Conservation (phyloP, 2,797 vertebrate species). For the Silurus aristotelis region DNA sequence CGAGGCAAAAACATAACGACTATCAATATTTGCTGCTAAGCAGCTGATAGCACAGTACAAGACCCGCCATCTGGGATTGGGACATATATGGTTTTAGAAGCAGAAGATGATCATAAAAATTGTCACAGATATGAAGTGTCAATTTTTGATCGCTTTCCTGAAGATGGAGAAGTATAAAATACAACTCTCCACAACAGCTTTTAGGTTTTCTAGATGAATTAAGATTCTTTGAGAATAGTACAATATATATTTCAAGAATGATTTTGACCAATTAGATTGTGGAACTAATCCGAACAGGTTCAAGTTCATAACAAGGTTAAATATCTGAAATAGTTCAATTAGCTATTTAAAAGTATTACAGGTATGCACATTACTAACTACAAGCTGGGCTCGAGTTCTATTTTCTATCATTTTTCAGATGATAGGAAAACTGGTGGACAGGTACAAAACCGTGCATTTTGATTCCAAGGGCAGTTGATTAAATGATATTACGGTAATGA, state of each 20-base stretch:
- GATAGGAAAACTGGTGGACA: not conserved
- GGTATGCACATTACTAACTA: not conserved
- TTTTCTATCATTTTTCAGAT: not conserved
- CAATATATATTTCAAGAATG: too few relatives aligned
- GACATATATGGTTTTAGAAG: too few relatives aligned
- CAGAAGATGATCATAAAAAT: not conserved
- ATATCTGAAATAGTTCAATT: not conserved
- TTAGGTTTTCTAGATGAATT: not conserved
- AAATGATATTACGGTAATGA: not conserved
- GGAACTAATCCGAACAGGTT: not conserved
- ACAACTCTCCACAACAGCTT: not conserved
- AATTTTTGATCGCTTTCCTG: not conserved
- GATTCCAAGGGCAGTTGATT: not conserved
- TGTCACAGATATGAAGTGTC: not conserved
- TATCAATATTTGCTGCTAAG: not conserved
- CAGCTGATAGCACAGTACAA: not conserved
- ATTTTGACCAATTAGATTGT: not conserved
- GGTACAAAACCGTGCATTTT: not conserved
- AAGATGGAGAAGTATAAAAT: not conserved
- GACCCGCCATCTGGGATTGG: not conserved
- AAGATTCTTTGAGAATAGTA: too few relatives aligned
- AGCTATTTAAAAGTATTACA: not conserved
- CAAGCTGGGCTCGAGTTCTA: not conserved
- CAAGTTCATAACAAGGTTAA: conserved; percentile 8
- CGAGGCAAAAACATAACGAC: not conserved